Evolutionary conservation across 2,113 vertebrate species (phyloP).

Genomic region (Rhinolophus sinicus): DNA sequence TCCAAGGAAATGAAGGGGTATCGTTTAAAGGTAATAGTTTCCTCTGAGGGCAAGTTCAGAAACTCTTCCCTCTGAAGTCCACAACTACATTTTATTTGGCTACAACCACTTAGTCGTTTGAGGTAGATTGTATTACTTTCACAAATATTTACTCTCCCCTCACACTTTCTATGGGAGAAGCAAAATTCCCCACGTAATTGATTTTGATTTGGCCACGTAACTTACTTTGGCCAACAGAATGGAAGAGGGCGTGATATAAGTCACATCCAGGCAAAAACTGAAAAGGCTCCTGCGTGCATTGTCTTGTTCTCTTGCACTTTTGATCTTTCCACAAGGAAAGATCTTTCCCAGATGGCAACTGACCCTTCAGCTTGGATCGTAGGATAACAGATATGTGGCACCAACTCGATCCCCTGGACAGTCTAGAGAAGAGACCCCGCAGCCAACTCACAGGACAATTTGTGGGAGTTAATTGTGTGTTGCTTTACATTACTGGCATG

Average conservation of each 20-base stretch:
- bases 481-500: background rate
- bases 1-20: background rate
- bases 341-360: background rate
- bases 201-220: background rate
- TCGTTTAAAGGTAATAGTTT: background rate
- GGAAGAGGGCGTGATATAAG: background rate
- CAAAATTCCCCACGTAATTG: background rate
- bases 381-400: background rate
- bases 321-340: background rate
- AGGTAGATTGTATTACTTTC: background rate
- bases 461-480: background rate
- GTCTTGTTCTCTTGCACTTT: background rate
- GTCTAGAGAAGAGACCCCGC: background rate
- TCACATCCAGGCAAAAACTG: background rate
- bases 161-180: background rate
- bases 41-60: background rate
- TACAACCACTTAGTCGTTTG: background rate
- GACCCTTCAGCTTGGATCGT: background rate
- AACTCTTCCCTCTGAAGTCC: rapidly evolving
- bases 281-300: background rate
- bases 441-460: background rate
- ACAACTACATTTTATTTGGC: background rate
- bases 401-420: background rate
- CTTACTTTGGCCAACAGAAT: background rate
- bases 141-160: background rate